Conservation (phyloP, 2,888 invertebrate species). For the Eupithecia dodoneata region DNA sequence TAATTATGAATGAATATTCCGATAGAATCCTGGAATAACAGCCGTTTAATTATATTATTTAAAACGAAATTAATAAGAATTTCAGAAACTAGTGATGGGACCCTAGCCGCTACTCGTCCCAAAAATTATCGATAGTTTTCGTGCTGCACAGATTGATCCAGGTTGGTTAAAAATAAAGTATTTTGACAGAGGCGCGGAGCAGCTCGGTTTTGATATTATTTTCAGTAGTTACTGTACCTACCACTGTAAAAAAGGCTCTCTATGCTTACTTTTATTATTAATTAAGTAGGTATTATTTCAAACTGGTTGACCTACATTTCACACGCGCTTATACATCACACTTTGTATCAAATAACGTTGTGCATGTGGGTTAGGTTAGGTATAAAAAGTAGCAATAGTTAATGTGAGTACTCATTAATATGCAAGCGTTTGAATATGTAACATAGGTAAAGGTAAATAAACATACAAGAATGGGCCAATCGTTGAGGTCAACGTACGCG, state of each 20-base stretch:
- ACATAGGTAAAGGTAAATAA: not conserved
- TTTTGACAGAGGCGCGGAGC: not conserved
- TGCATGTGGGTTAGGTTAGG: not conserved
- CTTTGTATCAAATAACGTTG: not conserved
- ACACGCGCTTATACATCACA: not conserved
- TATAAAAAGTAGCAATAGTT: not conserved
- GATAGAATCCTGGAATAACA: not conserved
- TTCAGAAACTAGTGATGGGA: not conserved
- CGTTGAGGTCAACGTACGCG: not conserved
- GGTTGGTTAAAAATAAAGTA: not conserved
- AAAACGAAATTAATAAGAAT: not conserved
- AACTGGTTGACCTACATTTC: not conserved
- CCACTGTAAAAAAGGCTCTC: not conserved
- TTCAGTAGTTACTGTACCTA: not conserved
- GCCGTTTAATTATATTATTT: too few relatives aligned
- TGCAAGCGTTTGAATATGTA: not conserved
- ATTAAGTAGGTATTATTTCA: not conserved
- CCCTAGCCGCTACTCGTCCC: not conserved
- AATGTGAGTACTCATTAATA: not conserved
- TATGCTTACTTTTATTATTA: too few relatives aligned
- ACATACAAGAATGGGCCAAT: not conserved
- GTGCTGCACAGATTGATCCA: not conserved
- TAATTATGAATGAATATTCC: too few relatives aligned
- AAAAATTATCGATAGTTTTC: not conserved
- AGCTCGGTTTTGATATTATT: not conserved